A percentile compares a stretch with the other conserved stretches of the same genome.
These are phyloP conservation scores for Pantherophis vulpinus DNA, from an alignment of 2,797 vertebrate species.

Conservation along the genomic window DNA sequence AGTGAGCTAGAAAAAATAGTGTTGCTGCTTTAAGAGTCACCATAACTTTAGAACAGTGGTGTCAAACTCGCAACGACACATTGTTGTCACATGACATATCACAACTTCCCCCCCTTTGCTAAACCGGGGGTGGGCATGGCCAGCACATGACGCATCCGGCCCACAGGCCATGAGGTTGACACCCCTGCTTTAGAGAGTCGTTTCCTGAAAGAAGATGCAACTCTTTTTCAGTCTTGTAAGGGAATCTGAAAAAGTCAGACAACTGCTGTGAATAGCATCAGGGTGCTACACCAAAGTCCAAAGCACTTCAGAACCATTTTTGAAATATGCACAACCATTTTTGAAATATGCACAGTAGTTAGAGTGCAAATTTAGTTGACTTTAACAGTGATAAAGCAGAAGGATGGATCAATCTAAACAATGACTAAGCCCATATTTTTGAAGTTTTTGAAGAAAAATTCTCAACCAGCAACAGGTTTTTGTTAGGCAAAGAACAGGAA, in stretches of 20 bases:
- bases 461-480: background rate
- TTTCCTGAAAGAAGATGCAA: background rate
- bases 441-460: background rate
- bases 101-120: no score
- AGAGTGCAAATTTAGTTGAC: background rate
- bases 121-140: no score
- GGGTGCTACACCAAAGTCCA: background rate
- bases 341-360: background rate
- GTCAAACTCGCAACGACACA: accelerated
- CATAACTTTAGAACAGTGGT: background rate
- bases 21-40: background rate
- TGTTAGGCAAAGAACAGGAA: background rate
- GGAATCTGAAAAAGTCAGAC: background rate
- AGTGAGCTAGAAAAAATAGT: background rate
- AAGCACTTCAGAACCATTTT: background rate
- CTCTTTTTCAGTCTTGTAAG: background rate
- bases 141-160: no score
- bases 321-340: background rate
- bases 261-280: background rate
- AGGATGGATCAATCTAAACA: background rate
- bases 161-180: no score
- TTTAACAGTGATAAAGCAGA: background rate
- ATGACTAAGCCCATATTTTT: background rate
- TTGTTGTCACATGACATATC: no score
- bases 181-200: background rate